Conservation (phyloP, 1,140 invertebrate genomes). For the Zophobas morio region DNA sequence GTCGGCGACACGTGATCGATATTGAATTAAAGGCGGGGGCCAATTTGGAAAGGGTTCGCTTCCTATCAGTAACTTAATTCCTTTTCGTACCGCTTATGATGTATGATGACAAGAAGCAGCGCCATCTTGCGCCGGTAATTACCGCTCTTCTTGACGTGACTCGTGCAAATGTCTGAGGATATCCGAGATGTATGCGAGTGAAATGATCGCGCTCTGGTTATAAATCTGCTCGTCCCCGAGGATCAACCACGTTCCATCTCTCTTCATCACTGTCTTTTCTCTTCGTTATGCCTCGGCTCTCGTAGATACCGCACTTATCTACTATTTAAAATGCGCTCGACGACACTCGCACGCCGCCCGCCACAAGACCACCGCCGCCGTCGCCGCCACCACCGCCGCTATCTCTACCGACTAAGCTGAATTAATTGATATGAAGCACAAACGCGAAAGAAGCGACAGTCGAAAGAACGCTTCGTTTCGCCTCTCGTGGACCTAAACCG, state of each 20-base stretch:
- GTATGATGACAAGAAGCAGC: slow-evolving; percentile 52
- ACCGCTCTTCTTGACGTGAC: slow-evolving; percentile 56
- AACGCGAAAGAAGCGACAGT: too few species aligned
- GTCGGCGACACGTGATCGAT: slow-evolving; percentile 39
- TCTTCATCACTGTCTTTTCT: slow-evolving; percentile 53
- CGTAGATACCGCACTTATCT: slow-evolving; percentile 43
- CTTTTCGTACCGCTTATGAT: slow-evolving; percentile 52
- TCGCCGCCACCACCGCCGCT: slow-evolving; percentile 9
- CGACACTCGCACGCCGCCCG: slow-evolving; percentile 29
- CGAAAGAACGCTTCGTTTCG: too few species aligned
- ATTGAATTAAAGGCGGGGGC: slow-evolving; percentile 44
- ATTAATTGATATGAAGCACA: slow-evolving; percentile 19
- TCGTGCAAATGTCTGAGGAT: slow-evolving; percentile 57
- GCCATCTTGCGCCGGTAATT: slow-evolving; percentile 57
- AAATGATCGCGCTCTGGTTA: slow-evolving; percentile 56
- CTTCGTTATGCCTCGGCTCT: slow-evolving; percentile 31
- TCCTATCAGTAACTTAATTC: slow-evolving; percentile 50
- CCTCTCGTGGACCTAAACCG: not conserved
- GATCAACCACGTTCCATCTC: slow-evolving; percentile 54
- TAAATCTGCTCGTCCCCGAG: slow-evolving; percentile 54
- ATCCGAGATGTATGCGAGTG: slow-evolving; percentile 58
- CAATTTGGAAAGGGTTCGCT: slow-evolving; percentile 45
- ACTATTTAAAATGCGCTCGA: slow-evolving; percentile 38
- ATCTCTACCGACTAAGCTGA: slow-evolving; percentile 26
- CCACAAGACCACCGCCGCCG: not conserved